A percentile compares a stretch with the other conserved stretches of the same genome.
Conservation (phyloP, 2,797 vertebrate genomes). For the Lithobates pipiens region DNA sequence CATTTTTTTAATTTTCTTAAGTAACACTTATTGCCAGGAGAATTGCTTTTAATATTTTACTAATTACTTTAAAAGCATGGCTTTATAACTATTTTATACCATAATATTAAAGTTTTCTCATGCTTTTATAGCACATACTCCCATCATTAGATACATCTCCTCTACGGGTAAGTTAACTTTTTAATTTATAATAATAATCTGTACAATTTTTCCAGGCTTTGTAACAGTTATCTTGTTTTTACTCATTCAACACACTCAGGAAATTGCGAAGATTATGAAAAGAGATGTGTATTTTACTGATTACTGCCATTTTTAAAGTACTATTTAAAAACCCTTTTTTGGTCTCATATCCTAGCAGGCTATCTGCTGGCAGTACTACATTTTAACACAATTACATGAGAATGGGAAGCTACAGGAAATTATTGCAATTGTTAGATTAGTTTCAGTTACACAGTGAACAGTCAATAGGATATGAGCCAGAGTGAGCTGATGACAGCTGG, state of each 20-base stretch:
- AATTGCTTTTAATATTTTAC: slow-evolving; percentile 43
- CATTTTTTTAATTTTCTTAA: slow-evolving; percentile 54
- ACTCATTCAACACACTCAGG: neutral
- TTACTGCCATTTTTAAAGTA: neutral
- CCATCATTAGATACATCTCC: neutral
- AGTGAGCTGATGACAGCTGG: too few species aligned
- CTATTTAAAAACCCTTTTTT: neutral
- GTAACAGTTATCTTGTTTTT: too few species aligned
- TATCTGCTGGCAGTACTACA: neutral
- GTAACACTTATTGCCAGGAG: slow-evolving; percentile 42
- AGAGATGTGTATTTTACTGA: neutral
- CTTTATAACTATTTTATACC: slow-evolving; percentile 2
- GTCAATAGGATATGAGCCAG: too few species aligned
- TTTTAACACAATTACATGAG: neutral
- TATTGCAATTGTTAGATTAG: neutral
- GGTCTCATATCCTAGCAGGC: neutral
- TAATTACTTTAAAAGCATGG: slow-evolving; percentile 46
- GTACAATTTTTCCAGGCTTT: neutral
- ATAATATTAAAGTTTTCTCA: slow-evolving; percentile 23
- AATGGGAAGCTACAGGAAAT: neutral
- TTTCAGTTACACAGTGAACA: neutral
- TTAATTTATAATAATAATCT: neutral
- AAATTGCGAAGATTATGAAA: neutral
- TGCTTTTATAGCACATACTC: slow-evolving; percentile 24
- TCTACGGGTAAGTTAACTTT: neutral